These are phyloP conservation scores for Mamestra brassicae DNA, from an alignment of 2,888 invertebrate species.

Conservation along the genomic window DNA sequence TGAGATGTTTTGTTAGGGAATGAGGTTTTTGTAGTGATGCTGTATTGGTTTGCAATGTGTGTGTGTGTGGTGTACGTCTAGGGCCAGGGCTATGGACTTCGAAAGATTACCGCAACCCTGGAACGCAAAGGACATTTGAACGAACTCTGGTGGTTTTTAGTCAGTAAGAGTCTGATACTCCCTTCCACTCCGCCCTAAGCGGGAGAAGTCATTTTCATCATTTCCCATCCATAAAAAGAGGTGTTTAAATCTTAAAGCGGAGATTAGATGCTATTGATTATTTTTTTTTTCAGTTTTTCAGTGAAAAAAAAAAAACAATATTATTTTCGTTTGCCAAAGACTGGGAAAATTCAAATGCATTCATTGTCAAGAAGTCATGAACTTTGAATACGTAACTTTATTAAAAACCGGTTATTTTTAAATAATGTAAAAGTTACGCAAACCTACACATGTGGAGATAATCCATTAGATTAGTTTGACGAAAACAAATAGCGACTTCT, in stretches of 20 bases:
- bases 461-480: background rate
- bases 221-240: background rate
- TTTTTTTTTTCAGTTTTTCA: too few relatives aligned
- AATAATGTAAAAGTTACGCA: background rate
- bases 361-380: background rate
- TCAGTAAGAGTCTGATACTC: too few relatives aligned
- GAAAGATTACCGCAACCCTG: too few relatives aligned
- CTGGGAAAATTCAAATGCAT: background rate
- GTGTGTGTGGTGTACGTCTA: background rate
- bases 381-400: background rate
- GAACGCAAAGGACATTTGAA: too few relatives aligned
- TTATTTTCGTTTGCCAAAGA: background rate
- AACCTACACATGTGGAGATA: background rate
- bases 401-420: background rate
- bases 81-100: too few relatives aligned
- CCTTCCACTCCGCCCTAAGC: too few relatives aligned
- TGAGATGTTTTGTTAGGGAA: slow-evolving; percentile 16
- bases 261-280: too few relatives aligned
- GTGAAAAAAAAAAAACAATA: background rate
- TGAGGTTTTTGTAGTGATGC: background rate
- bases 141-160: too few relatives aligned
- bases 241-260: background rate
- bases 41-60: background rate
- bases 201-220: too few relatives aligned
- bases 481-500: slow-evolving; percentile 13